These are phyloP conservation scores for Parascotia fuliginaria DNA, from an alignment of 2,888 invertebrate species.

Conservation along the genomic window DNA sequence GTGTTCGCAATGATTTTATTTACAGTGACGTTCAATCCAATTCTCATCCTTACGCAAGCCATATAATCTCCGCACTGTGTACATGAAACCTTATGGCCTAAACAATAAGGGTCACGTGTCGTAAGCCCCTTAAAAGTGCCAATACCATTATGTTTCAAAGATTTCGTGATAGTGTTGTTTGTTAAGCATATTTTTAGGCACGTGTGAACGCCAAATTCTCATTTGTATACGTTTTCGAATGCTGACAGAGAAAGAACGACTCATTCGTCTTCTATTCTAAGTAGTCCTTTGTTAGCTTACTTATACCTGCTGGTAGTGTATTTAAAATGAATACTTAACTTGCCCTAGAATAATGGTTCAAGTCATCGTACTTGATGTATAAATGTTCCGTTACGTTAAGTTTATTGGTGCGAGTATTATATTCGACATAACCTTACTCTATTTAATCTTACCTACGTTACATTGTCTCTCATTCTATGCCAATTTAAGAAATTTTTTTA, in stretches of 20 bases:
- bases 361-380: conserved; percentile 6
- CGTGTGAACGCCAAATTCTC: conserved; percentile 47
- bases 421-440: background rate
- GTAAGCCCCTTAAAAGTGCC: conserved; percentile 23
- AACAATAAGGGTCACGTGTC: conserved; percentile 54
- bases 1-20: conserved; percentile 70
- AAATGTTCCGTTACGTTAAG: conserved; percentile 7
- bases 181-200: conserved; percentile 43
- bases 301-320: conserved; percentile 49
- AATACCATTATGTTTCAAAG: conserved; percentile 35
- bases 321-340: conserved; percentile 9
- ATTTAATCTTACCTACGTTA: no score
- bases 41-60: conserved; percentile 72
- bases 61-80: conserved; percentile 62
- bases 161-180: conserved; percentile 38
- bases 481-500: no score
- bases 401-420: background rate
- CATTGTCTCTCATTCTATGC: no score
- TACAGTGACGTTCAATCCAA: conserved; percentile 76
- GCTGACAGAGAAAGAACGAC: conserved; percentile 55
- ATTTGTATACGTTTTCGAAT: conserved; percentile 51
- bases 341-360: conserved; percentile 3
- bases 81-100: conserved; percentile 70
- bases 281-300: conserved; percentile 51
- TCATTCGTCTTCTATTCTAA: conserved; percentile 56